Percentiles rank a stretch among this genome's conserved stretches.
phyloP scores from a whole-genome alignment of 2,888 invertebrate genomes.

The Portevinia maculata region DNA sequence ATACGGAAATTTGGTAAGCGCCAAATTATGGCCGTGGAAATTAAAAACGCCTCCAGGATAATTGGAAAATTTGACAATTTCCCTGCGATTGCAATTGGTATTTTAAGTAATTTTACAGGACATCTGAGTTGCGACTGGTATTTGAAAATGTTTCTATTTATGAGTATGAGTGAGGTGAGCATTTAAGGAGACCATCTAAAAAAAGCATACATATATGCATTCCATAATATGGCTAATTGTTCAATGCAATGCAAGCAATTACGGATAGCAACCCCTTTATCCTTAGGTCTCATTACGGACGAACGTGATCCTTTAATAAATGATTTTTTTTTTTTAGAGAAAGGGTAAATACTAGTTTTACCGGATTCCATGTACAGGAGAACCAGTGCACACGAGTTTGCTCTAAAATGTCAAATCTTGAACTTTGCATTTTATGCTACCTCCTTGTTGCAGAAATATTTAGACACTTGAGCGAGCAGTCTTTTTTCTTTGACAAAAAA shows the following conservation, averaged over 20 bases:
- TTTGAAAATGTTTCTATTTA: not conserved
- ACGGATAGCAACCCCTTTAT: no score
- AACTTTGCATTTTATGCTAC: conserved; percentile 41
- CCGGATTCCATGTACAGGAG: not conserved
- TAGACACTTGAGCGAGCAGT: conserved; percentile 34
- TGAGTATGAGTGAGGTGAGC: not conserved
- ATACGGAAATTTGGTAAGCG: conserved; percentile 75
- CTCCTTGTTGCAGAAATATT: conserved; percentile 54
- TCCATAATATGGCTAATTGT: no score
- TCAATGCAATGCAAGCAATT: no score
- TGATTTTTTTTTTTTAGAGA: not conserved
- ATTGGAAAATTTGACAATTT: conserved; percentile 63
- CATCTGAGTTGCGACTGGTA: not conserved
- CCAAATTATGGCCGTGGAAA: conserved; percentile 76
- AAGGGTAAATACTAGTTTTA: conserved; percentile 18
- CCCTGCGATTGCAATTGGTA: conserved; percentile 6
- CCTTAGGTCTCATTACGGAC: not conserved
- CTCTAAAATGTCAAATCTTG: conserved; percentile 48
- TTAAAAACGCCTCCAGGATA: conserved; percentile 77
- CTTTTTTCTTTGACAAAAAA: conserved; percentile 5
- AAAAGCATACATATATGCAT: no score
- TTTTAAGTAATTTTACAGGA: conserved; percentile 10
- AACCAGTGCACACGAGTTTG: conserved; percentile 30
- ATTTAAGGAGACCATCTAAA: not conserved
- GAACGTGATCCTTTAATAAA: not conserved